Percentiles rank a stretch among this genome's conserved stretches.
These are phyloP conservation scores for Gymnocypris eckloni DNA, from an alignment of 2,797 vertebrate genomes.

Conservation along the genomic window DNA sequence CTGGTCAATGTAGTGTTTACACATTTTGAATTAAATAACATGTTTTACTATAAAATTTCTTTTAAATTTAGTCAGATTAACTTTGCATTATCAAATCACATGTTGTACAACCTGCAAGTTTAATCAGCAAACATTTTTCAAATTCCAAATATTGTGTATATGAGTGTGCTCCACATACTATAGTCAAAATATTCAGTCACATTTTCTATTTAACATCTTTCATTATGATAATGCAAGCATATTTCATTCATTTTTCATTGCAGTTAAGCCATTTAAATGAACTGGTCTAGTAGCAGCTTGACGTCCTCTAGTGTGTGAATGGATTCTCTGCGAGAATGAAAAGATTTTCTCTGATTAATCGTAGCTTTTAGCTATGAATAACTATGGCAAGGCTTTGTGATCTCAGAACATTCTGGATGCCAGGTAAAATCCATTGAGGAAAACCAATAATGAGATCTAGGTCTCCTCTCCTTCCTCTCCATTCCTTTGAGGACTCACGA, in stretches of 20 bases:
- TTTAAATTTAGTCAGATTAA: neutral
- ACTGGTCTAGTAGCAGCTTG: conserved; percentile 8
- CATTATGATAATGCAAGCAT: neutral
- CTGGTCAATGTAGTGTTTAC: neutral
- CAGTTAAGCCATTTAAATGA: conserved; percentile 7
- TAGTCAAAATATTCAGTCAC: neutral
- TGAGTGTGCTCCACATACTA: neutral
- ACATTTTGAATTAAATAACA: neutral
- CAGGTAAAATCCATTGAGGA: conserved; percentile 38
- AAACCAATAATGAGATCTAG: conserved; percentile 42
- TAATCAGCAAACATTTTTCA: neutral
- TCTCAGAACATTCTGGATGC: conserved; percentile 21
- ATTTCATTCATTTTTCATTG: neutral
- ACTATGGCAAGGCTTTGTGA: conserved; percentile 15
- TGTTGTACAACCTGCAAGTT: neutral
- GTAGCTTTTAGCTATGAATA: conserved; percentile 12
- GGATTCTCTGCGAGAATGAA: conserved; percentile 5
- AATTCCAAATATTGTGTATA: neutral
- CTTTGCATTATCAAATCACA: neutral
- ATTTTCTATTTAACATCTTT: neutral
- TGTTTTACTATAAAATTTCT: neutral
- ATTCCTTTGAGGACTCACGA: conserved; percentile 11
- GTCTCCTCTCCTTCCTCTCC: conserved; percentile 21
- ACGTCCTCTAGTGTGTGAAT: neutral
- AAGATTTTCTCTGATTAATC: neutral